Base-by-base conservation (phyloP, 2,888 invertebrate genomes). In the Julus scanicus region DNA sequence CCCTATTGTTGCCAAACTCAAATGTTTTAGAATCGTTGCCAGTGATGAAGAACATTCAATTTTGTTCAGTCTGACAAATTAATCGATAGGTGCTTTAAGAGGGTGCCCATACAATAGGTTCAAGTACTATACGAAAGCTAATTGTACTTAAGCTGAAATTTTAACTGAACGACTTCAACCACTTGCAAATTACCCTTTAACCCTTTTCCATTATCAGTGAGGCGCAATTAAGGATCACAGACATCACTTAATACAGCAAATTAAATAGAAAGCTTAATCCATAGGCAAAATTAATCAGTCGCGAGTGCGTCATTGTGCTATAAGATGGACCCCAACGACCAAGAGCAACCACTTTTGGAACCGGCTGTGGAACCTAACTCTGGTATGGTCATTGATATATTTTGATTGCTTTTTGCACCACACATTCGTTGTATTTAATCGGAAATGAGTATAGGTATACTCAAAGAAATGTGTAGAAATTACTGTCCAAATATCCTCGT, bases 1-100 rank as follows among this genome's bases (percentile, higher is more conserved):
- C 63, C 6, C 20, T 63, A 63, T 63, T 63, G 63, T 63, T 63
- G 63, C 63, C 63, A 63, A 63, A 63, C 63, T 20, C 63, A 63
- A 63, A 63, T 8, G 53, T 15, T 20, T 63, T n/a, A 20, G 63
- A 63, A 63, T 6, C 20, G 8, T 63, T 63, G 20, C 20, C 20
- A 63, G 20, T 20, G 49, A 49, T 49, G 49, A 48, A 48, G 29
- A 29, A 29, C 11, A 11, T 13, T 11, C 49, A 4, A 49, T 13
- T 49, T 49, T 8, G 20, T 63, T 63, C 63, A 20, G 17, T 20
- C 63, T 8, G n/a, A 20, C 63, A 63, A 63, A 63, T 63, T 63
- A 63, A 6, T 20, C 63, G 63, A 63, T 2, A 49, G 49, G 13
- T 6, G 49, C 49, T 2, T 49, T 9, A 63, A 20, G 4, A 2